Percentiles rank a stretch among this genome's conserved stretches.
These are phyloP conservation scores for Centropristis striata DNA, from an alignment of 2,113 vertebrate species.

Conservation along the genomic window DNA sequence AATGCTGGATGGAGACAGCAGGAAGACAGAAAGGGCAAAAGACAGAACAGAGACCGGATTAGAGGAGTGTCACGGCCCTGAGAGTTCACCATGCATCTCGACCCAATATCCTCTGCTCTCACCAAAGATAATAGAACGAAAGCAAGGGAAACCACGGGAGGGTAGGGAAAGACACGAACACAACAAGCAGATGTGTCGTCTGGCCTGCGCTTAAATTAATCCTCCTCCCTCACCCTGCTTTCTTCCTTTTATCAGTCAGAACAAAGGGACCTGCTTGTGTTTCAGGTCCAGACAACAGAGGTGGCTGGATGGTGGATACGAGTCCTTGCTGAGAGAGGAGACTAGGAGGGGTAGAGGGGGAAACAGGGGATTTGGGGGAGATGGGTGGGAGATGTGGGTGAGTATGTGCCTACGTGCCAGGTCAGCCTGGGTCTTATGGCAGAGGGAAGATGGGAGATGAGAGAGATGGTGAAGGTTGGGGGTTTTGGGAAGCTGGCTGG, in stretches of 20 bases:
- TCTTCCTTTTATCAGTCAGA: conserved; percentile 84
- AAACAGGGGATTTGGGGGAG: conserved; percentile 49
- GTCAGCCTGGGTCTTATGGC: conserved; percentile 81
- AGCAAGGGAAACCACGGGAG: conserved; percentile 72
- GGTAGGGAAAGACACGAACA: conserved; percentile 68
- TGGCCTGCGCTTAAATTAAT: conserved; percentile 88
- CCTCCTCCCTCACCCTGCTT: conserved; percentile 87
- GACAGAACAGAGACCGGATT: conserved; percentile 75
- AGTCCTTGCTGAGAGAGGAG: conserved; percentile 61
- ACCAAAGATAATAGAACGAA: conserved; percentile 76
- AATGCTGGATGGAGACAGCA: conserved; percentile 64
- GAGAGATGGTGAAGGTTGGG: conserved; percentile 43
- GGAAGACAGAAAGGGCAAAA: conserved; percentile 67
- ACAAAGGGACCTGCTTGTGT: conserved; percentile 85
- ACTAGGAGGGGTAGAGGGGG: conserved; percentile 27
- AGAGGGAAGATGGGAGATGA: conserved; percentile 63
- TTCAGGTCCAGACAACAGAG: conserved; percentile 84
- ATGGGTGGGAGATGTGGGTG: conserved; percentile 45
- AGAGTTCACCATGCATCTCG: conserved; percentile 75
- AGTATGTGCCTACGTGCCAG: conserved; percentile 71
- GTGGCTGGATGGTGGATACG: conserved; percentile 70
- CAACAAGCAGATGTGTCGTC: conserved; percentile 85
- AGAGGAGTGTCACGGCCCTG: conserved; percentile 78
- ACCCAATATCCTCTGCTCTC: conserved; percentile 84
- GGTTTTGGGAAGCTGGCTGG: conserved; percentile 35